Percentiles rank a stretch among this genome's conserved stretches.
Conservation (phyloP, 1,140 invertebrate genomes). For the Cydia splendana region DNA sequence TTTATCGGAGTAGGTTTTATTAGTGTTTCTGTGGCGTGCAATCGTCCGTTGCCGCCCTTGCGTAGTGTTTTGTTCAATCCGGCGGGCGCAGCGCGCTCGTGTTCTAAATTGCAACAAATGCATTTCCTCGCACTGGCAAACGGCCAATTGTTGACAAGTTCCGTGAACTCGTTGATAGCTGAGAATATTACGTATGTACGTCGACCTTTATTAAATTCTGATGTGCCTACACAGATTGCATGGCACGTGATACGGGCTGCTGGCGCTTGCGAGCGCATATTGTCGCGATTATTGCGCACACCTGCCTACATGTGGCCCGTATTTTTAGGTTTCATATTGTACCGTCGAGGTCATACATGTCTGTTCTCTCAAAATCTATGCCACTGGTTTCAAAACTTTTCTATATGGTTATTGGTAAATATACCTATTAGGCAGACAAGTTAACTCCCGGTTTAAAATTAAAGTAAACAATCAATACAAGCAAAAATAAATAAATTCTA, state of each 20-base stretch:
- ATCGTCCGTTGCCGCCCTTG: slow-evolving; percentile 24
- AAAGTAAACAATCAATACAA: too few relatives aligned
- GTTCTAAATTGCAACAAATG: slow-evolving; percentile 46
- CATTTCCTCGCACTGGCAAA: slow-evolving; percentile 44
- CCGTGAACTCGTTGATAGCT: slow-evolving; percentile 39
- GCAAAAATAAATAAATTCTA: too few relatives aligned
- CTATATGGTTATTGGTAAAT: too few relatives aligned
- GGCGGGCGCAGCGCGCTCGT: slow-evolving; percentile 19
- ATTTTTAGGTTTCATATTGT: background rate
- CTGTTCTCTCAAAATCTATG: too few relatives aligned
- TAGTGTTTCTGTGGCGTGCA: slow-evolving; percentile 23
- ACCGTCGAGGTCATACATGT: background rate
- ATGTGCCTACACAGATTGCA: slow-evolving; percentile 25
- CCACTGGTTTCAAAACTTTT: too few relatives aligned
- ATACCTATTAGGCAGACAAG: too few relatives aligned
- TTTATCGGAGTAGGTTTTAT: slow-evolving; percentile 19
- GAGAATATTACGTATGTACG: slow-evolving; percentile 34
- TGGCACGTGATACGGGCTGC: slow-evolving; percentile 7
- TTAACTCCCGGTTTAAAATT: too few relatives aligned
- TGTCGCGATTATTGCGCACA: slow-evolving; percentile 4
- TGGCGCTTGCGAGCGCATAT: background rate
- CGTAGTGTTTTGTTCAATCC: slow-evolving; percentile 37
- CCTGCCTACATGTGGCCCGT: background rate
- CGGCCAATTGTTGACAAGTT: slow-evolving; percentile 47
- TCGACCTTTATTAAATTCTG: slow-evolving; percentile 32